Percentiles rank a stretch among this genome's conserved stretches.
Conservation (phyloP, 1,140 invertebrate species). For the Episyrphus balteatus region DNA sequence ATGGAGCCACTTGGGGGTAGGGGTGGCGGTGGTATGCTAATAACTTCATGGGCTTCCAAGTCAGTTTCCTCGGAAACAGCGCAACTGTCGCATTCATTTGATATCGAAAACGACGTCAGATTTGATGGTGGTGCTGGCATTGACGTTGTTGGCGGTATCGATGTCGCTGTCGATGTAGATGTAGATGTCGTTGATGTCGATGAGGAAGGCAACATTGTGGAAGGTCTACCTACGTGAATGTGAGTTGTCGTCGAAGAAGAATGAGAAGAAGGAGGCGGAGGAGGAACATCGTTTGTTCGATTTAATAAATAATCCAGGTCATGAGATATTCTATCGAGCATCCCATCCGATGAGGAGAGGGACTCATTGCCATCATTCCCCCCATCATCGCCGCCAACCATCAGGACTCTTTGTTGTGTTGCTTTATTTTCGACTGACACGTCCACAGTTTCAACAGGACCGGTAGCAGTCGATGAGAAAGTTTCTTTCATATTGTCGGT, state of each 20-base stretch:
- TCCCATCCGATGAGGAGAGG: conserved; percentile 29
- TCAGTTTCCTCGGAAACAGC: conserved; percentile 10
- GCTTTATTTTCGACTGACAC: background rate
- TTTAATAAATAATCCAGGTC: conserved; percentile 65
- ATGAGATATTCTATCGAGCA: conserved; percentile 60
- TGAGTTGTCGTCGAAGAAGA: background rate
- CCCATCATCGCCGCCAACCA: too few species aligned
- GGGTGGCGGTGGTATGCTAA: conserved; percentile 10
- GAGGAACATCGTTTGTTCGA: conserved; percentile 36
- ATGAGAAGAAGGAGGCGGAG: background rate
- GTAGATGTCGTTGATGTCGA: background rate
- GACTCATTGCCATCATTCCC: background rate
- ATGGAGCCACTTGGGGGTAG: conserved; percentile 6
- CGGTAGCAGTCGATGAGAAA: background rate
- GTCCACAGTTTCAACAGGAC: background rate
- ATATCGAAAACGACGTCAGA: background rate
- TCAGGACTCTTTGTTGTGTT: background rate
- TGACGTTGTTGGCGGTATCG: background rate
- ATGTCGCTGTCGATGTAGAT: background rate
- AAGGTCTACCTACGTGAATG: background rate
- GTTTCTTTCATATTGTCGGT: too few species aligned
- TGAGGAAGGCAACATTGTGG: background rate
- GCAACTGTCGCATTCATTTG: background rate
- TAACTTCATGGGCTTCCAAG: conserved; percentile 6
- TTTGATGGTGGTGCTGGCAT: background rate